A percentile compares a stretch with the other conserved stretches of the same genome.
These are phyloP conservation scores for Enteromius fasciolatus DNA, from an alignment of 2,797 vertebrate genomes.

Conservation along the genomic window DNA sequence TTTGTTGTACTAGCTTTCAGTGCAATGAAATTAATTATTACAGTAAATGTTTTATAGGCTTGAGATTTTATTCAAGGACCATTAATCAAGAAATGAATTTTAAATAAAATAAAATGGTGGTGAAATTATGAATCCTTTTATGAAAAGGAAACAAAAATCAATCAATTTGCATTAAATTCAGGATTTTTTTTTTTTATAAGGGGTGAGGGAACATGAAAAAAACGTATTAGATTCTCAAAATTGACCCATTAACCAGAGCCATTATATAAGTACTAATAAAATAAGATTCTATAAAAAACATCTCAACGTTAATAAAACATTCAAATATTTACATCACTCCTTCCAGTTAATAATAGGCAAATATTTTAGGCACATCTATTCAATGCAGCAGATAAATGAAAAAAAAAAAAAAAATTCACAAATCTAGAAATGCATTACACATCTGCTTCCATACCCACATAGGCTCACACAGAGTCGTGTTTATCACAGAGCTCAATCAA, in stretches of 20 bases:
- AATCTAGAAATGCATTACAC: slow-evolving; percentile 16
- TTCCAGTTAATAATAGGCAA: not conserved
- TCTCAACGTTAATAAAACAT: not conserved
- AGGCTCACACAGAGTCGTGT: not conserved
- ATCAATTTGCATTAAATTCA: too few species aligned
- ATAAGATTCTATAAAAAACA: not conserved
- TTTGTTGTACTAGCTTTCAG: not conserved
- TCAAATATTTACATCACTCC: not conserved
- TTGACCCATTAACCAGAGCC: not conserved
- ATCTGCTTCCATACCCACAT: not conserved
- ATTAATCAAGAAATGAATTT: not conserved
- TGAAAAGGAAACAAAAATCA: too few species aligned
- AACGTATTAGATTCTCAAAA: not conserved
- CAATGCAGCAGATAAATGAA: not conserved
- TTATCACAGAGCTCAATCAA: slow-evolving; percentile 11
- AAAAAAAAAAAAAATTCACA: too few species aligned
- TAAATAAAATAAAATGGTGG: not conserved
- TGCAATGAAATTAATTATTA: not conserved
- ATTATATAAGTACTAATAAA: not conserved
- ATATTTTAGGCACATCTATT: not conserved
- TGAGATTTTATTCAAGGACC: not conserved
- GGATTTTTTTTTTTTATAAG: too few species aligned
- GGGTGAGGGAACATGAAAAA: too few species aligned
- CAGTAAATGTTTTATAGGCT: not conserved
- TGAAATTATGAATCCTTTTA: not conserved